Evolutionary conservation across 2,113 vertebrate genomes (phyloP).

Genomic region (Lampris incognitus): DNA sequence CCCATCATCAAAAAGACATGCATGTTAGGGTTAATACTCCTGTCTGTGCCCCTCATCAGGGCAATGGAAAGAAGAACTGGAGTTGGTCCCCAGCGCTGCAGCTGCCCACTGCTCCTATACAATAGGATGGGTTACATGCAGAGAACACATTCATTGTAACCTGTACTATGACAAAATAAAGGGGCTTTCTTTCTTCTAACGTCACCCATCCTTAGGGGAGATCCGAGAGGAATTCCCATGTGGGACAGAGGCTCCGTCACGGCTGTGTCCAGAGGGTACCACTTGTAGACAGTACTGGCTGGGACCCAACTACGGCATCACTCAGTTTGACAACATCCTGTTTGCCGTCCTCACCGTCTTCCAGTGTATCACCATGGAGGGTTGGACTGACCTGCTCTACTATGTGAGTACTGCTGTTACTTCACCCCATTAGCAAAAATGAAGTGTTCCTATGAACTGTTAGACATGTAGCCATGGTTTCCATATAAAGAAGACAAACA

Average conservation of each 20-base stretch:
- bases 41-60: too few relatives aligned
- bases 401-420: constrained; percentile 79
- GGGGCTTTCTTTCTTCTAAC: background rate
- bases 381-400: constrained; percentile 95
- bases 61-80: too few relatives aligned
- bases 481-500: too few relatives aligned
- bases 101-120: too few relatives aligned
- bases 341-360: constrained; percentile 95
- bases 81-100: too few relatives aligned
- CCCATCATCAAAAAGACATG: too few relatives aligned
- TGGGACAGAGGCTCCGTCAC: constrained; percentile 85
- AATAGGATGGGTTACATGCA: too few relatives aligned
- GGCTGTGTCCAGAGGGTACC: constrained; percentile 90
- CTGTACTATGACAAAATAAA: too few relatives aligned
- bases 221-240: constrained; percentile 91
- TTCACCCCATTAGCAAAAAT: background rate
- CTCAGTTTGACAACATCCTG: constrained; percentile 96
- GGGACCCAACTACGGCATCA: constrained; percentile 94
- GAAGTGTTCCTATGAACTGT: too few relatives aligned
- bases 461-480: too few relatives aligned
- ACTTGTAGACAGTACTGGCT: constrained; percentile 90
- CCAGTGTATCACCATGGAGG: constrained; percentile 98
- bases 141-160: too few relatives aligned
- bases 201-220: constrained; percentile 79
- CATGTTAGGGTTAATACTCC: too few relatives aligned